phyloP scores from a whole-genome alignment of 64 coral and sea anemone genomes.

The Stichodactyla helianthus region DNA sequence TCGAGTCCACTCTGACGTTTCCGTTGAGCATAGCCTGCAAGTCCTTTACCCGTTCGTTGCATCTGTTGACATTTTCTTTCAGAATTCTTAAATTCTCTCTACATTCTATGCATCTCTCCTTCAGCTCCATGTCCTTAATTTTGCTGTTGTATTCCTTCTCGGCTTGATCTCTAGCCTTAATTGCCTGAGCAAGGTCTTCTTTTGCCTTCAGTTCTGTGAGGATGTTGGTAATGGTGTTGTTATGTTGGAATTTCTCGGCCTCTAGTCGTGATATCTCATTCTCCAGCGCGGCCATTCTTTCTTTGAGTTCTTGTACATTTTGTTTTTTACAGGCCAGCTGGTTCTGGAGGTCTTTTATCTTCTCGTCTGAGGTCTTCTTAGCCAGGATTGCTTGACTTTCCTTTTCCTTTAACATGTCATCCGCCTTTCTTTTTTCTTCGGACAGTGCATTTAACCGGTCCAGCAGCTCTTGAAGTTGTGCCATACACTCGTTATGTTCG shows the following conservation, averaged over 20 bases:
- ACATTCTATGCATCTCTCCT: neutral
- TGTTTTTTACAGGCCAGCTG: neutral
- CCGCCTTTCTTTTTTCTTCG: too few species aligned
- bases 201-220: neutral
- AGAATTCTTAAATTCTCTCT: neutral
- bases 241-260: neutral
- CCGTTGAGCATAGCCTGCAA: neutral
- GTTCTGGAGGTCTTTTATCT: neutral
- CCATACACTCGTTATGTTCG: too few species aligned
- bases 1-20: neutral
- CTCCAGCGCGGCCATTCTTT: neutral
- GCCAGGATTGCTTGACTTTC: too few species aligned
- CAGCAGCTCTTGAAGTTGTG: too few species aligned
- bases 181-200: neutral
- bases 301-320: neutral
- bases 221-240: neutral
- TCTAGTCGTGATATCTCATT: neutral
- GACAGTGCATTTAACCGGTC: too few species aligned
- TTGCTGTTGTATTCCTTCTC: neutral
- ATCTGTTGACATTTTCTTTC: neutral
- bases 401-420: too few species aligned
- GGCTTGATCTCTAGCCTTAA: neutral
- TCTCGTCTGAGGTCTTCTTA: neutral
- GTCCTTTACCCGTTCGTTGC: neutral
- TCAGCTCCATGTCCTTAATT: conserved; percentile 1